A percentile compares a stretch with the other conserved stretches of the same genome.
Conservation (phyloP, 2,797 vertebrate genomes). For the Acrossocheilus fasciatus region DNA sequence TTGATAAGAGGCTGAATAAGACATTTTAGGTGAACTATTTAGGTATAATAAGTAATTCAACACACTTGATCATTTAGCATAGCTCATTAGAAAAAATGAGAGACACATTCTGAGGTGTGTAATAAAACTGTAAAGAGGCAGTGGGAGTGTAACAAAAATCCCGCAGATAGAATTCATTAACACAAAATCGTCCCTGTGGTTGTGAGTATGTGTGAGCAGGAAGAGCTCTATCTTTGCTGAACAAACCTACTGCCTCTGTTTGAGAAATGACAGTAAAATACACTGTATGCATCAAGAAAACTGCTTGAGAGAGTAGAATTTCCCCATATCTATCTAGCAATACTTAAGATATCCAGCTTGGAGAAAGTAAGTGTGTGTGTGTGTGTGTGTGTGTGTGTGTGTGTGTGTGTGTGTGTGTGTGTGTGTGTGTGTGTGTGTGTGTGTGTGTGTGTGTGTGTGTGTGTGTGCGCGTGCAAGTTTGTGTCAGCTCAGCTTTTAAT, state of each 20-base stretch:
- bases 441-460: too few relatives aligned
- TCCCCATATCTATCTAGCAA: neutral
- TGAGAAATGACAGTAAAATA: conserved; percentile 26
- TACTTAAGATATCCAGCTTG: neutral
- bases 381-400: neutral
- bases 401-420: neutral
- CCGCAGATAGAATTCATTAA: neutral
- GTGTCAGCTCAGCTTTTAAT: conserved; percentile 41
- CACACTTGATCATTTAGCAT: conserved; percentile 7
- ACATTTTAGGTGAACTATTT: neutral
- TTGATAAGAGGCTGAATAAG: neutral
- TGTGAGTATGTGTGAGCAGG: neutral
- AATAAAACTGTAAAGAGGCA: conserved; percentile 8
- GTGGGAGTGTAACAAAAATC: conserved; percentile 9
- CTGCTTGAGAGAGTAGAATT: neutral
- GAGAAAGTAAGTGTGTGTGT: neutral
- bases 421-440: neutral
- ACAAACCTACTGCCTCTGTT: neutral
- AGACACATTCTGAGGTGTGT: conserved; percentile 25
- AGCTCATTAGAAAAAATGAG: conserved; percentile 6
- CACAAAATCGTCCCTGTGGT: conserved; percentile 15
- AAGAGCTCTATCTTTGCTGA: neutral
- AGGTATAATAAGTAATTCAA: neutral
- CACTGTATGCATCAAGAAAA: neutral
- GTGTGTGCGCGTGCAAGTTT: neutral